Evolutionary conservation across 92 coral and sea anemone genomes (phyloP), one percentile per base, ranked within the genome.

Genomic region (Actinostola sp.): DNA sequence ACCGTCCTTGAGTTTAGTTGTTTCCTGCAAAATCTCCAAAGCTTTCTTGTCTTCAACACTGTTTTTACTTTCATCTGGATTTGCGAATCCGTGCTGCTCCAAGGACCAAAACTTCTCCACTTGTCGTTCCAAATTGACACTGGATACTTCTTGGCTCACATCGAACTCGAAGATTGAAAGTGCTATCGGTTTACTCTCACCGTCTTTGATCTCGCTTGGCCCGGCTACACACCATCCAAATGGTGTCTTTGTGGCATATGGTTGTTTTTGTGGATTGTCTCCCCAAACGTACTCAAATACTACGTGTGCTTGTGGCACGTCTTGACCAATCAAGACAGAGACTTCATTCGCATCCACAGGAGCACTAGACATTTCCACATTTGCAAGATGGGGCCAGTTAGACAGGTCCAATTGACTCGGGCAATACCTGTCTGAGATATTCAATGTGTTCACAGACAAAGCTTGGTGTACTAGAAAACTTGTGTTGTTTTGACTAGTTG

Each of bases 311-410:
- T 71, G 30, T 27, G 66, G 65, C 16, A 73, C 79, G 43, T 82
- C 85, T 60, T 87, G 77, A 15, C 85, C 82, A 32, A 82, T 87
- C 49, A 87, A 49, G 15, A 87, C 66, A 1, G 70, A 76, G 10
- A 82, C 92, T 49, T 72, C 71, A 46, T 15, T 60, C 21, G 82
- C 42, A 15, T 66, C 72, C 20, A 75, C 87, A 2, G 73, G 81
- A 0, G 71, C 71, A 39, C 45, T 39, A 39, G 45, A 14, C 24
- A 76, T 64, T 30, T 68, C 61, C 26, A 73, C 59, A 50, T 82
- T 81, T 33, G 19, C 69, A n/a, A 87, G 49, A 9, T 72, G 85
- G 4, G 85, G 75, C 64, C 71, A 71, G 14, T 39, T 14, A 7
- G 45, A 39, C 45, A 39, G 45, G 45, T 39, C 45, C 21, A 71